Conservation (phyloP, 2,797 vertebrate species). For the Anabas testudineus region DNA sequence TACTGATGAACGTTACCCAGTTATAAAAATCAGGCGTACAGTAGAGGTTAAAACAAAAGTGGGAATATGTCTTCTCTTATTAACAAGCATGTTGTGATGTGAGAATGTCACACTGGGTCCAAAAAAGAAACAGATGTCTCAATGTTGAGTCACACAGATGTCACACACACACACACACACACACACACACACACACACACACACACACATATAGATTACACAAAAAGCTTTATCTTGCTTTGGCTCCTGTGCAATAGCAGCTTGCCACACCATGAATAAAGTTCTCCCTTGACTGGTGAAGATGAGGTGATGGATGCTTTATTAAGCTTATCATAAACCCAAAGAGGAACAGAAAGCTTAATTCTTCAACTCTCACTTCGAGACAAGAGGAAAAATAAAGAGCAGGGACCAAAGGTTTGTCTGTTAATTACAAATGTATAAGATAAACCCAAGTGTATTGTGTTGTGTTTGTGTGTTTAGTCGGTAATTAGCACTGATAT, state of each 20-base stretch:
- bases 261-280: constrained; percentile 38
- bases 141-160: constrained; percentile 49
- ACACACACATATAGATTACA: not conserved
- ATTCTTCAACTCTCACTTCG: constrained; percentile 25
- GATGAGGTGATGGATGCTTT: constrained; percentile 54
- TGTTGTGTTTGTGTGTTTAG: constrained; percentile 14
- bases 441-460: constrained; percentile 41
- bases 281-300: constrained; percentile 51
- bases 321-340: constrained; percentile 53
- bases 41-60: constrained; percentile 37
- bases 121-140: constrained; percentile 45
- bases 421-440: constrained; percentile 47
- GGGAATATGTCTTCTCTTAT: constrained; percentile 39
- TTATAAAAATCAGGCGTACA: constrained; percentile 38
- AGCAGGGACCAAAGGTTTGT: constrained; percentile 26
- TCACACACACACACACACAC: constrained; percentile 1
- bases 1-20: constrained; percentile 21
- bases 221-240: constrained; percentile 30
- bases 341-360: constrained; percentile 44
- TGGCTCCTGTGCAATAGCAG: constrained; percentile 14
- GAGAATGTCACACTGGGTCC: constrained; percentile 42
- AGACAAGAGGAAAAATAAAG: constrained; percentile 29
- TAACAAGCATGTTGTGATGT: constrained; percentile 32
- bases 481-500: constrained; percentile 9
- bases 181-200: not conserved